Base-by-base conservation (phyloP, 1,140 invertebrate species). In the Penaeus chinensis region DNA sequence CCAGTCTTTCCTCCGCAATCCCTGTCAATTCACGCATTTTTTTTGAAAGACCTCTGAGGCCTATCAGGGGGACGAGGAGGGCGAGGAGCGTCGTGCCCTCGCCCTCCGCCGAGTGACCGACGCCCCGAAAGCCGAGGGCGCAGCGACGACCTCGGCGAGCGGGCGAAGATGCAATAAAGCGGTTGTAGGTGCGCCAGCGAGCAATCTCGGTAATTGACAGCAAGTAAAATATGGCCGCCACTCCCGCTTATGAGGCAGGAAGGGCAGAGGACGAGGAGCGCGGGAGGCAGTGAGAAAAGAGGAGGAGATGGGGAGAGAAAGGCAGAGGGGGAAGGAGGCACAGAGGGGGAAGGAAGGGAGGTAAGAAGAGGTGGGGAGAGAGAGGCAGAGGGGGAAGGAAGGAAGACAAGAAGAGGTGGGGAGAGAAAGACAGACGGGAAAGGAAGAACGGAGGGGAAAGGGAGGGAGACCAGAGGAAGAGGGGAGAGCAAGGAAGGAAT, bases 191-290 rank as follows among this genome's bases (percentile, higher is more conserved):
- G 47, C 76, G 82, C 82, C 82, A 63, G 85, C 82, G 82, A 89
- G 86, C 89, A 90, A 90, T 90, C 89, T 90, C 86, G 69, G 89
- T 90, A 90, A 90, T 90, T 90, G 89, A 90, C 89, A 90, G 89
- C 86, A 85, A 79, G 86, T 90, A 90, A 90, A 90, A 90, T 90
- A 90, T 90, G 85, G 89, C 86, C 86, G 89, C 84, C 89, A 89
- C 85, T 87, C 85, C 85, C 85, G 89, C 89, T 89, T 89, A 85
- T 87, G 80, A 86, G 89, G 82, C 84, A 83, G 74, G 81, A 85
- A 85, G 74, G 83, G 88, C 78, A 85, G 82, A 86, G 81, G 63
- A 61, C 24, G 61, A 65, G 89, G 61, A 69, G 89, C 83, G 66
- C 65, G 80, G 81, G 85, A 88, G 69, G 78, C 87, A 77, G 80